Evolutionary conservation across 2,888 invertebrate species (phyloP).

Genomic region (Lysandra bellargus): DNA sequence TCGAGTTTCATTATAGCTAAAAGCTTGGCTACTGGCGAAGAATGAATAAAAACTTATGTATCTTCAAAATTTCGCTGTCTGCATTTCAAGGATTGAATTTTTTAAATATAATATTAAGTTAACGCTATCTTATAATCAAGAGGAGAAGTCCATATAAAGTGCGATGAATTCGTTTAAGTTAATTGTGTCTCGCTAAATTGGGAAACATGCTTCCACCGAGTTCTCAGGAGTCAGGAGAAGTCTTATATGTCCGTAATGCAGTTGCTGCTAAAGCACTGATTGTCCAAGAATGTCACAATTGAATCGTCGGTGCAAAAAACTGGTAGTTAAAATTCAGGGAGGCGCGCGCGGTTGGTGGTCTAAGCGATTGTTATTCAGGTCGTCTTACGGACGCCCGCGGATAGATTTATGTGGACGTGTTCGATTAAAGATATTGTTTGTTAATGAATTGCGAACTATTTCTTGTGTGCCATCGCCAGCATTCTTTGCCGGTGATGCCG

Average conservation of each 20-base stretch:
- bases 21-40: no score
- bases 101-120: no score
- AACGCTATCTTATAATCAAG: no score
- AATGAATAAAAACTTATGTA: no score
- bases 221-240: not conserved
- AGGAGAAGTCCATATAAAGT: not conserved
- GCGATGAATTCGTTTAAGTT: not conserved
- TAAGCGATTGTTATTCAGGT: slow-evolving; percentile 46
- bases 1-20: no score
- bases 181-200: slow-evolving; percentile 3
- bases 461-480: slow-evolving; percentile 14
- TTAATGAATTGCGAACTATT: slow-evolving; percentile 43
- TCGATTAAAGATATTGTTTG: slow-evolving; percentile 47
- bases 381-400: slow-evolving; percentile 43
- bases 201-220: not conserved
- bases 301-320: slow-evolving; percentile 42
- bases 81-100: no score
- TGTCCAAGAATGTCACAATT: slow-evolving; percentile 33
- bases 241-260: not conserved
- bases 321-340: slow-evolving; percentile 44
- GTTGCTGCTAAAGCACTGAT: slow-evolving; percentile 2
- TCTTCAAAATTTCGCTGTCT: no score
- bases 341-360: slow-evolving; percentile 46
- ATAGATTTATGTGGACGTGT: slow-evolving; percentile 45
- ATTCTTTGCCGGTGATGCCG: not conserved